Evolutionary conservation across 2,113 vertebrate genomes (phyloP).

Genomic region (Seriola rivoliana): DNA sequence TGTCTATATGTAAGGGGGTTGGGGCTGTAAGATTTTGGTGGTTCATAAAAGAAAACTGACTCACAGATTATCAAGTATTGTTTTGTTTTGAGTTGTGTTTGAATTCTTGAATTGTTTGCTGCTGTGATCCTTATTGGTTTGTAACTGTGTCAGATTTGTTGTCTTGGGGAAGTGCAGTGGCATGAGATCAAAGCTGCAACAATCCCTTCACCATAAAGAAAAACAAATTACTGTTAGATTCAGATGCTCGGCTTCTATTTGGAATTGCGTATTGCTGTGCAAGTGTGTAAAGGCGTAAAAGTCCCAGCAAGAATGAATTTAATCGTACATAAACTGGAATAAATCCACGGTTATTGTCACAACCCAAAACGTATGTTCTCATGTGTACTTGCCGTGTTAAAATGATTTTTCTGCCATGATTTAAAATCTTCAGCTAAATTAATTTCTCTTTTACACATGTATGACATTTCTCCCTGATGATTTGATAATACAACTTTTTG

Average conservation of each 20-base stretch:
- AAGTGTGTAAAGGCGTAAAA: not conserved
- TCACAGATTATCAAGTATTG: conserved; percentile 1
- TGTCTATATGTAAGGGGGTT: not conserved
- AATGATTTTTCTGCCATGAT: too few relatives aligned
- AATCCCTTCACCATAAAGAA: not conserved
- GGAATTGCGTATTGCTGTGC: not conserved
- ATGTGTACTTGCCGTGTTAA: not conserved
- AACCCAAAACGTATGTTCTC: not conserved
- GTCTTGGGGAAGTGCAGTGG: not conserved
- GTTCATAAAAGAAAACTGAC: conserved; percentile 12
- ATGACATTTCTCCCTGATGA: not conserved
- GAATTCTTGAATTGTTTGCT: not conserved
- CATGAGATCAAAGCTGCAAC: conserved; percentile 20
- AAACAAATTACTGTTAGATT: not conserved
- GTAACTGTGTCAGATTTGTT: not conserved
- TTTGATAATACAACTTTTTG: too few relatives aligned
- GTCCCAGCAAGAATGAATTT: not conserved
- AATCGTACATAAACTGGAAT: not conserved
- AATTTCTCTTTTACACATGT: too few relatives aligned
- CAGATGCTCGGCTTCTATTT: conserved; percentile 17
- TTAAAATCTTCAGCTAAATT: too few relatives aligned
- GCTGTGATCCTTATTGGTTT: conserved; percentile 6
- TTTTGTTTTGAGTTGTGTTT: not conserved
- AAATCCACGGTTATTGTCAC: not conserved
- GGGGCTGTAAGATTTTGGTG: not conserved